These are phyloP conservation scores for Leptopilina clavipes DNA, from an alignment of 1,140 invertebrate species.

Conservation along the genomic window DNA sequence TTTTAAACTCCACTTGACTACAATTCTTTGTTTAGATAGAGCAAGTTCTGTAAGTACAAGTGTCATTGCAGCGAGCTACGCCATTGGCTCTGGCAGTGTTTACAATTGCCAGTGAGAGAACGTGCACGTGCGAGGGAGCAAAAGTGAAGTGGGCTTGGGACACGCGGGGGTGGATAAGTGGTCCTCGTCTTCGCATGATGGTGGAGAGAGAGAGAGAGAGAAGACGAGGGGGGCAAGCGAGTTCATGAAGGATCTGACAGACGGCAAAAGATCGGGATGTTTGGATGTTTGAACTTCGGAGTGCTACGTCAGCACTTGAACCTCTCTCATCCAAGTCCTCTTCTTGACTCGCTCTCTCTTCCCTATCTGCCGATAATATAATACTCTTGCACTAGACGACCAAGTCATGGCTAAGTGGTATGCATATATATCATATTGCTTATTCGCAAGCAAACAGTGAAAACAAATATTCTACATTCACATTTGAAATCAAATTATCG, in stretches of 20 bases:
- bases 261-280: conserved; percentile 73
- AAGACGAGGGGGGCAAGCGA: conserved; percentile 39
- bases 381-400: conserved; percentile 15
- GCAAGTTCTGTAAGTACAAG: conserved; percentile 30
- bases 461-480: neutral
- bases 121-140: conserved; percentile 17
- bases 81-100: conserved; percentile 34
- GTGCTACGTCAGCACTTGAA: conserved; percentile 70
- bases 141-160: conserved; percentile 41
- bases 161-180: conserved; percentile 63
- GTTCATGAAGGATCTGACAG: conserved; percentile 60
- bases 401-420: conserved; percentile 25
- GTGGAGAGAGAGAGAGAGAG: neutral
- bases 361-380: conserved; percentile 26
- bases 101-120: conserved; percentile 40
- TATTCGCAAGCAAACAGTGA: neutral
- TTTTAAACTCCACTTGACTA: too few species aligned
- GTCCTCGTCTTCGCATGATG: conserved; percentile 53
- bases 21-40: conserved; percentile 53
- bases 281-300: conserved; percentile 73
- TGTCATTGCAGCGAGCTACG: conserved; percentile 47
- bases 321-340: conserved; percentile 42
- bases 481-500: too few species aligned
- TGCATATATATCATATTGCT: conserved; percentile 17
- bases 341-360: conserved; percentile 9